These are phyloP conservation scores for Ciconia nigra DNA, from an alignment of 2,797 vertebrate species.

Conservation along the genomic window DNA sequence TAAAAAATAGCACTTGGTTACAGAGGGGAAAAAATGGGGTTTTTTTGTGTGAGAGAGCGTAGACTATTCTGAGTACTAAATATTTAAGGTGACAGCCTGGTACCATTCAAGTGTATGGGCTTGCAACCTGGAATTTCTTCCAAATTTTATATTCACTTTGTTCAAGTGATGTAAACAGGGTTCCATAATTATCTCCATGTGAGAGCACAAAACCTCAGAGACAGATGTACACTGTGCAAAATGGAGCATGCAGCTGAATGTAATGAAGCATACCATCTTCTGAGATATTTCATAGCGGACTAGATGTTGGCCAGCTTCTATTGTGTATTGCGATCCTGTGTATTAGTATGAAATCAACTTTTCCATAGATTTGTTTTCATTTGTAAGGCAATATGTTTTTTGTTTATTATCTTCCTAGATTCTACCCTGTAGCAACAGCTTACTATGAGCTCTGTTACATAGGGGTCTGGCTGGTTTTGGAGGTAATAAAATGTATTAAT, in stretches of 20 bases:
- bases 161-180: background rate
- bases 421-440: background rate
- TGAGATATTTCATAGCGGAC: background rate
- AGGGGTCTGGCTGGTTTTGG: background rate
- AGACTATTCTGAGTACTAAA: background rate
- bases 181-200: background rate
- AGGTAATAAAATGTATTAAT: background rate
- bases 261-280: background rate
- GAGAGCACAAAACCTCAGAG: conserved; percentile 1
- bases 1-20: background rate
- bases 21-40: fast-evolving
- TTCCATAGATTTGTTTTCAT: background rate
- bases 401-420: background rate
- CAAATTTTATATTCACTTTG: background rate
- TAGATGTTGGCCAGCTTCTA: background rate
- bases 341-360: background rate
- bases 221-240: background rate
- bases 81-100: background rate
- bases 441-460: background rate
- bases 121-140: background rate
- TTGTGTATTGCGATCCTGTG: background rate
- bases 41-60: background rate
- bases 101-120: background rate
- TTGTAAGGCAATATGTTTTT: background rate
- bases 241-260: background rate